A percentile compares a stretch with the other conserved stretches of the same genome.
These are phyloP conservation scores for Eulithis testata DNA, from an alignment of 2,888 invertebrate species.

Conservation along the genomic window DNA sequence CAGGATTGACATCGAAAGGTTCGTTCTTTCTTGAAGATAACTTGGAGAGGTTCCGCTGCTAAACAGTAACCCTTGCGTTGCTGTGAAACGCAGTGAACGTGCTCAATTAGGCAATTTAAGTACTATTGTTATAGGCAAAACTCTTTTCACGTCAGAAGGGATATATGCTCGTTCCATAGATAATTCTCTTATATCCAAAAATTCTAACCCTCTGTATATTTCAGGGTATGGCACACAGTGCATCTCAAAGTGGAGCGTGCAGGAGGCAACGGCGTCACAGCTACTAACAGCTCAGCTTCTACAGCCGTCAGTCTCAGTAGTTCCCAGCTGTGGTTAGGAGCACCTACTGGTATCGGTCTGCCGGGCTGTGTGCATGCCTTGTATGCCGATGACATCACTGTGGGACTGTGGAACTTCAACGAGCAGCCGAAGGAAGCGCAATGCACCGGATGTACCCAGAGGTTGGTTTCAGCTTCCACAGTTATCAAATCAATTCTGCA, in stretches of 20 bases:
- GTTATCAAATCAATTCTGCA: neutral
- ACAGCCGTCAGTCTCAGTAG: constrained; percentile 59
- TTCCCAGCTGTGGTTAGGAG: constrained; percentile 69
- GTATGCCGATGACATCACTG: constrained; percentile 88
- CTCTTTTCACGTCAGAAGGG: too few species aligned
- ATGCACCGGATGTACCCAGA: constrained; percentile 87
- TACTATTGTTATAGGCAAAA: too few species aligned
- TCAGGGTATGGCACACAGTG: constrained; percentile 87
- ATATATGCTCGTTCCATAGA: too few species aligned
- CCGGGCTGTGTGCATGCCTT: constrained; percentile 93
- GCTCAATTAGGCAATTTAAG: too few species aligned
- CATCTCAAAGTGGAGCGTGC: constrained; percentile 86
- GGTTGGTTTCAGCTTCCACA: neutral
- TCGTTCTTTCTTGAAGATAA: neutral
- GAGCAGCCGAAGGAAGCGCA: constrained; percentile 85
- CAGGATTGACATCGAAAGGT: constrained; percentile 88
- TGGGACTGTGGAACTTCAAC: constrained; percentile 96
- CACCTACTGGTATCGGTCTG: constrained; percentile 64
- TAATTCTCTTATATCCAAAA: too few species aligned
- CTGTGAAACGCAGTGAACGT: too few species aligned
- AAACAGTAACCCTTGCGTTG: too few species aligned
- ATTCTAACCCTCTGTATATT: too few species aligned
- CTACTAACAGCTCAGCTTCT: constrained; percentile 57
- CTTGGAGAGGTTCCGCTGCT: too few species aligned
- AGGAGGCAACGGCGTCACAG: constrained; percentile 51